Percentiles rank a stretch among this genome's conserved stretches.
Conservation (phyloP, 1,140 invertebrate genomes). For the Sweltsa coloradensis region DNA sequence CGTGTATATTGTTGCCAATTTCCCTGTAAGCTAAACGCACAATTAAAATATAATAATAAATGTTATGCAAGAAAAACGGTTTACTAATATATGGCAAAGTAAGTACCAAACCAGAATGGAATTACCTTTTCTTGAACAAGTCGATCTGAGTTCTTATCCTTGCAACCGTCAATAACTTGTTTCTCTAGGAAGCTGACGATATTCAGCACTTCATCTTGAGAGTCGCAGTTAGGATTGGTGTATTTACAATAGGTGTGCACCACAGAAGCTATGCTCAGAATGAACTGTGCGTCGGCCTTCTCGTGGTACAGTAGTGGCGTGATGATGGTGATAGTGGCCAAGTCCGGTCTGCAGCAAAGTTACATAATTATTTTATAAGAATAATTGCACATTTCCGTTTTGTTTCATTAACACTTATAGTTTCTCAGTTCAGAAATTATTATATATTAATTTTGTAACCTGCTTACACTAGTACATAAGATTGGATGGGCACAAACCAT, state of each 20-base stretch:
- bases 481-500: too few species aligned
- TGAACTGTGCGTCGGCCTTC: slow-evolving; percentile 40
- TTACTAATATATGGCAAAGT: too few species aligned
- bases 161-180: slow-evolving; percentile 32
- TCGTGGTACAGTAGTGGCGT: slow-evolving; percentile 27
- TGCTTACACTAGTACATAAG: too few species aligned
- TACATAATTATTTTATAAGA: too few species aligned
- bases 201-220: slow-evolving; percentile 26
- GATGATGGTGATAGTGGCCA: slow-evolving; percentile 13
- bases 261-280: slow-evolving; percentile 54
- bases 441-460: too few species aligned
- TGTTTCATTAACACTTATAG: neutral
- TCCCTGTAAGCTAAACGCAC: too few species aligned
- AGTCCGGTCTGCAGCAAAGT: slow-evolving; percentile 5
- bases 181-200: slow-evolving; percentile 37
- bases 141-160: slow-evolving; percentile 23
- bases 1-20: too few species aligned
- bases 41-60: too few species aligned
- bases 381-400: neutral
- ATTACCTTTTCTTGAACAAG: too few species aligned
- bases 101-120: too few species aligned
- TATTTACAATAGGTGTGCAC: slow-evolving; percentile 56
- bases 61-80: too few species aligned
- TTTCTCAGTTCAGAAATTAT: too few species aligned
- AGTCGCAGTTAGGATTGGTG: slow-evolving; percentile 30